phyloP scores from a whole-genome alignment of 2,797 vertebrate species.

The Propithecus deckenii region DNA sequence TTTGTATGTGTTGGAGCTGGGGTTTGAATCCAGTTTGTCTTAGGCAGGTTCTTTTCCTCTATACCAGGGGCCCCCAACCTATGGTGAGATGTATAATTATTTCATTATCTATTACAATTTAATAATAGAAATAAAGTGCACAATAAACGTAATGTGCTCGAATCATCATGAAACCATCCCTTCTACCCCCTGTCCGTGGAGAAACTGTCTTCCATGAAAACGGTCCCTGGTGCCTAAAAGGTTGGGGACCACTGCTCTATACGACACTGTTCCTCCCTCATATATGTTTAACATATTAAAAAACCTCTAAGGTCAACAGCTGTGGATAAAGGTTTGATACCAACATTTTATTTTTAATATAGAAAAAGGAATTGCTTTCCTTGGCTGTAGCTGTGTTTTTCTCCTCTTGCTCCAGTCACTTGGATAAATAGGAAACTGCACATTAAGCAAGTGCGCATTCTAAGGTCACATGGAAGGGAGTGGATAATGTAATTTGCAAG shows the following conservation, averaged over 20 bases:
- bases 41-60: not conserved
- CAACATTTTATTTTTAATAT: slow-evolving; percentile 4
- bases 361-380: not conserved
- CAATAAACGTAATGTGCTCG: too few species aligned
- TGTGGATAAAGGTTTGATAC: not conserved
- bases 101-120: too few species aligned
- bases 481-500: slow-evolving; percentile 34
- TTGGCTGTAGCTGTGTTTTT: slow-evolving; percentile 51
- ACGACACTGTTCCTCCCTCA: not conserved
- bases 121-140: too few species aligned
- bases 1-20: not conserved
- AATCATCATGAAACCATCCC: too few species aligned
- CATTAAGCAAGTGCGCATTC: not conserved
- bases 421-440: slow-evolving; percentile 64
- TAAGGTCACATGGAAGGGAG: slow-evolving; percentile 59
- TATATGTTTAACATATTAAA: not conserved
- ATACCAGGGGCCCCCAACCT: too few species aligned
- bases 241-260: not conserved
- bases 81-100: too few species aligned
- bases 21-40: slow-evolving; percentile 13
- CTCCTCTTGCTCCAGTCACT: slow-evolving; percentile 27
- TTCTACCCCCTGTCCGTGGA: too few species aligned
- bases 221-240: too few species aligned
- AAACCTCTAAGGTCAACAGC: not conserved
- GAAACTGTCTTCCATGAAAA: too few species aligned